A percentile compares a stretch with the other conserved stretches of the same genome.
phyloP scores from a whole-genome alignment of 2,888 invertebrate species.

The Catocala nupta region DNA sequence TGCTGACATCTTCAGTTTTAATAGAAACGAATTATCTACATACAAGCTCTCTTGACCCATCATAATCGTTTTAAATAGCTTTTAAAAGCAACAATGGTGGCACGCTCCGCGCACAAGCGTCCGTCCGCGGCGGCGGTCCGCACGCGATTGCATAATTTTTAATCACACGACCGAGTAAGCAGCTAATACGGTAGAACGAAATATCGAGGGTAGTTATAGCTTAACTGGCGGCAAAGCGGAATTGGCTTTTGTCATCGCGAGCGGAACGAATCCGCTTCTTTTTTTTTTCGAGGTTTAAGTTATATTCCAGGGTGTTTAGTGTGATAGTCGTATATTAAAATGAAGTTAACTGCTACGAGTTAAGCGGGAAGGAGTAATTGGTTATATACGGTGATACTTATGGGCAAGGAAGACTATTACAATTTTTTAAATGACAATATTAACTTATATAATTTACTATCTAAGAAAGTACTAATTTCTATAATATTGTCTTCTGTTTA shows the following conservation, averaged over 20 bases:
- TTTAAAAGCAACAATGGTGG: constrained; percentile 70
- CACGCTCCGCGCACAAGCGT: constrained; percentile 72
- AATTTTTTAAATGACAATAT: too few relatives aligned
- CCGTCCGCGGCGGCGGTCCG: constrained; percentile 60
- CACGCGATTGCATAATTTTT: constrained; percentile 82
- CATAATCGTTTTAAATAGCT: constrained; percentile 78
- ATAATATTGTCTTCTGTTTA: too few relatives aligned
- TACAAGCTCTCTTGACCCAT: constrained; percentile 51
- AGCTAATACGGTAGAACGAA: constrained; percentile 84
- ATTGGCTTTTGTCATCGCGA: constrained; percentile 63
- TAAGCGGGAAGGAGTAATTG: too few relatives aligned
- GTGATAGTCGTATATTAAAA: background rate
- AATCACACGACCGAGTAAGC: constrained; percentile 86
- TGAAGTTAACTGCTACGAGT: background rate
- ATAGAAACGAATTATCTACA: constrained; percentile 3
- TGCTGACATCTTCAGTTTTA: background rate
- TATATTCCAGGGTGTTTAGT: constrained; percentile 4
- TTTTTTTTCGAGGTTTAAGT: constrained; percentile 51
- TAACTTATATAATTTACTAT: too few relatives aligned
- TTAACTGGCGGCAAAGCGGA: constrained; percentile 65
- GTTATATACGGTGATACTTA: too few relatives aligned
- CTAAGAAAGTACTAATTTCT: too few relatives aligned
- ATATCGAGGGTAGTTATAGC: constrained; percentile 70
- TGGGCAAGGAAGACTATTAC: too few relatives aligned
- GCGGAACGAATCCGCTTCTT: constrained; percentile 61